Evolutionary conservation across 2,888 invertebrate species (phyloP), one percentile per base, ranked within the genome.

Genomic region (Eristalinus sepulchralis): DNA sequence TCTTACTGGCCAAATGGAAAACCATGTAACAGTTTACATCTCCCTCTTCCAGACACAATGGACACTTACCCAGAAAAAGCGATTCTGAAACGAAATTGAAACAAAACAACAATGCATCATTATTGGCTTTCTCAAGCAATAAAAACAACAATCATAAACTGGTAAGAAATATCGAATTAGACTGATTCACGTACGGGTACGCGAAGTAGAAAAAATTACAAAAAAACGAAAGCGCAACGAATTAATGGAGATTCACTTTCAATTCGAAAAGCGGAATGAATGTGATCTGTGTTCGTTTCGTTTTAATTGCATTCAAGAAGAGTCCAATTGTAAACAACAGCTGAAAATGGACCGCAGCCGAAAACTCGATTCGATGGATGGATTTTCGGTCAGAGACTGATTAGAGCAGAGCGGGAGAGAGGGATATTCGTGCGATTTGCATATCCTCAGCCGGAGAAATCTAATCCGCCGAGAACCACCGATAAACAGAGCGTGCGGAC

Each of bases 41-140:
- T 47, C 5, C 17, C 17, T 8, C 17, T n/a, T n/a, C 17, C 47
- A 47, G 8, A 8, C 47, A 8, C 47, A 47, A 17, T 8, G 47
- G 17, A n/a, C 6, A 77, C 84, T 80, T 71, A 84, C 84, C 84
- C 66, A 63, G 72, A 67, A 60, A 60, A 72, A 34, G 67, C 72
- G 63, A 72, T 72, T 76, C 81, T 84, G 76, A 57, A 80, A 83
- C 17, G 17, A 78, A 59, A 71, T 3, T 31, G 71, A 66, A 47
- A 55, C 31, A 33, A 66, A 66, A 73, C 53, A 55, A 36, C 17
- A n/a, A 67, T 75, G 24, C 24, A 17, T 66, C 70, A 71, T 57
- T 39, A 80, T 60, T 33, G 70, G 47, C 22, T 63, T 63, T 10
- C 63, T 63, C 57, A 13, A 13, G 60, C 64, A 75, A 70, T 66